Conservation (phyloP, 64 coral and sea anemone genomes). For the Stichodactyla helianthus region DNA sequence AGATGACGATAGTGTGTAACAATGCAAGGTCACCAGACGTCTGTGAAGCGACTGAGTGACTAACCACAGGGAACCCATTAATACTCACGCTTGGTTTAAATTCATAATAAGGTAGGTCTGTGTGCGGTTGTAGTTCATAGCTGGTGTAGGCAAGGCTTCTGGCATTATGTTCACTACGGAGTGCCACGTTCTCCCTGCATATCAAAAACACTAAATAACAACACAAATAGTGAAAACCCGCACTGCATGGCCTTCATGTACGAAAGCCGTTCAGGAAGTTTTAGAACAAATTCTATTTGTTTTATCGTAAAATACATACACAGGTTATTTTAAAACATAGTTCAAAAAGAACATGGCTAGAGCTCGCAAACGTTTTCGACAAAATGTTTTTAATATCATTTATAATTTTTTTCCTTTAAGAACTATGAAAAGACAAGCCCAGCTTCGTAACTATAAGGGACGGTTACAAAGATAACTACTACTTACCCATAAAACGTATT, state of each 20-base stretch:
- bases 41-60: too few species aligned
- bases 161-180: conserved; percentile 48
- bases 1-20: not conserved
- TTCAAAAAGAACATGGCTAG: too few species aligned
- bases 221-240: not conserved
- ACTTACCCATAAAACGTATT: conserved; percentile 72
- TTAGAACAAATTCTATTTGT: too few species aligned
- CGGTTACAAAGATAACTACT: not conserved
- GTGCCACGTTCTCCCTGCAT: conserved; percentile 27
- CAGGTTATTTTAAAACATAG: too few species aligned
- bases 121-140: conserved; percentile 66
- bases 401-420: too few species aligned
- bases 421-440: not conserved
- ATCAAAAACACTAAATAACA: not conserved
- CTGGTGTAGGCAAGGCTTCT: conserved; percentile 84
- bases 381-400: too few species aligned
- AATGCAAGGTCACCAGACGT: too few species aligned
- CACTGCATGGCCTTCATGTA: too few species aligned
- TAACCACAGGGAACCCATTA: not conserved
- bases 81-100: conserved; percentile 71
- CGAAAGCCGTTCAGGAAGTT: too few species aligned
- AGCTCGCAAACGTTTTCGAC: too few species aligned
- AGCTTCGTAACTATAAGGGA: not conserved
- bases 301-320: too few species aligned
- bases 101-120: conserved; percentile 78